Evolutionary conservation across 2,797 vertebrate genomes (phyloP), one percentile per base, ranked within the genome.

Genomic region (Zalophus californianus): DNA sequence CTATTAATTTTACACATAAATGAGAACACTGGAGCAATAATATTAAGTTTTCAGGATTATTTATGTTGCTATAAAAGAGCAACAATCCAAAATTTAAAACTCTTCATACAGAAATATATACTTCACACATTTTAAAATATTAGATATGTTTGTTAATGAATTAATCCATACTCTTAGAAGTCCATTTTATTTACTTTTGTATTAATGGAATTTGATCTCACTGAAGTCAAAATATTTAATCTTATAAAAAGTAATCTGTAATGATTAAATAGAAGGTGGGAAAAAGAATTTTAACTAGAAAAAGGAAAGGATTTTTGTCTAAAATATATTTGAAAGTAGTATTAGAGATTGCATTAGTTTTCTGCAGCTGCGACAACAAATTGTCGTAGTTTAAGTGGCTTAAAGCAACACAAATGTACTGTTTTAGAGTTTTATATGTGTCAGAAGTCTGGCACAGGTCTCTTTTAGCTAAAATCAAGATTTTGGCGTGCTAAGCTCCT

Each of bases 61-160:
- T 56, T 84, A 32, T 10, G 27, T 82, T 41, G 29, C 2, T 56
- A 41, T 56, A 50, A 60, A 83, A 85, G 10, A 88, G 6, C 21
- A 29, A 84, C 3, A 50, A 27, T 38, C 15, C n/a, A 32, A 82
- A 6, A 56, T 92, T 48, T 23, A 25, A 83, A 48, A 8, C 25
- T 79, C 2, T 86, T 29, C 3, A 52, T 27, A 58, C 1, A 79
- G 56, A 77, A 86, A 77, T 68, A 13, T 5, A 62, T 21, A n/a
- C 2, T 62, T 96, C 18, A 88, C 48, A 44, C 3, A 68, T 72
- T 94, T 82, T 13, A 77, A 86, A 94, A 52, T 29, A 48, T 78
- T 79, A 58, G 0, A 25, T 23, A 73, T 73, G 21, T 3, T 86
- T 92, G 11, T 58, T 35, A 79, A 56, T 84, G 14, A 38, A 82